These are phyloP conservation scores for Drosophila willistoni DNA, from an alignment of 1,140 invertebrate species.

Conservation along the genomic window DNA sequence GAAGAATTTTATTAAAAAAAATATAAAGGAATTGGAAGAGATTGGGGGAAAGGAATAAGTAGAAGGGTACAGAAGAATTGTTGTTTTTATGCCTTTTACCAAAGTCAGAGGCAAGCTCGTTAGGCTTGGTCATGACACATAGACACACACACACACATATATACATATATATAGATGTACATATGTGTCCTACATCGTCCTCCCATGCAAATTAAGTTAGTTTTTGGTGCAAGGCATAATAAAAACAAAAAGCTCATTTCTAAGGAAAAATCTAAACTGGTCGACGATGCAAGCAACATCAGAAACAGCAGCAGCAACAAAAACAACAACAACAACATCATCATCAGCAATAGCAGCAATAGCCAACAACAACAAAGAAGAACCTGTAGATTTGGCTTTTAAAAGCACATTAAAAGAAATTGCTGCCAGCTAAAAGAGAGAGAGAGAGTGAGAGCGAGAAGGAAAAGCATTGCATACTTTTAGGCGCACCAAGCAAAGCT, in stretches of 20 bases:
- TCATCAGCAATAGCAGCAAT: no score
- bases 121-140: constrained; percentile 54
- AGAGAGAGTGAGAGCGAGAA: constrained; percentile 48
- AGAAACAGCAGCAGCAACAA: constrained; percentile 6
- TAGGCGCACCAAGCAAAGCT: constrained; percentile 12
- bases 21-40: constrained; percentile 13
- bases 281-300: constrained; percentile 32
- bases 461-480: constrained; percentile 11
- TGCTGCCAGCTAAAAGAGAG: constrained; percentile 52
- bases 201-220: constrained; percentile 75
- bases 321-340: not conserved
- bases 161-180: constrained; percentile 14
- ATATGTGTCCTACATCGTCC: constrained; percentile 51
- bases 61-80: constrained; percentile 17
- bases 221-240: constrained; percentile 66
- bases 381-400: constrained; percentile 76
- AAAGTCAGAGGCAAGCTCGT: constrained; percentile 62
- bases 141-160: constrained; percentile 27
- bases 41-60: not conserved
- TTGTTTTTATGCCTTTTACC: constrained; percentile 66
- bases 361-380: constrained; percentile 4
- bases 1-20: constrained; percentile 70
- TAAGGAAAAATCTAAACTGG: constrained; percentile 51
- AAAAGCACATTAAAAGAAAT: constrained; percentile 78
- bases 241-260: constrained; percentile 68